Percentiles rank a stretch among this genome's conserved stretches.
Conservation (phyloP, 2,113 vertebrate genomes). For the Urocynchramus pylzowi region DNA sequence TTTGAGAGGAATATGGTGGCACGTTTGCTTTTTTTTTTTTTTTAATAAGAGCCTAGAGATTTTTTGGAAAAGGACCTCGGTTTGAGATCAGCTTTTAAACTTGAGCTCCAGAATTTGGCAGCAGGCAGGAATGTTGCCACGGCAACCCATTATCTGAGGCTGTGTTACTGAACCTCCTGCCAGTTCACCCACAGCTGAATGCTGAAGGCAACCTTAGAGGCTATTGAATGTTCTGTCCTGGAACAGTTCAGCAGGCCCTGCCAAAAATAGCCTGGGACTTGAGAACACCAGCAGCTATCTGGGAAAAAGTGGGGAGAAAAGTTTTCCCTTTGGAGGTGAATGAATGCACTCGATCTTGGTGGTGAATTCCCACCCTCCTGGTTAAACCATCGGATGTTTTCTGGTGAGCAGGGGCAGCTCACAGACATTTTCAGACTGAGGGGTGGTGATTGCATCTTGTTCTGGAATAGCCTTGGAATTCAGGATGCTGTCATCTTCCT, state of each 20-base stretch:
- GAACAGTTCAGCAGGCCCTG: neutral
- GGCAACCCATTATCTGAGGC: conserved; percentile 5
- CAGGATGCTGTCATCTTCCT: neutral
- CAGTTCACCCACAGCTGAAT: neutral
- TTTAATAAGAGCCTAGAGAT: neutral
- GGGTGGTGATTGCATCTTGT: neutral
- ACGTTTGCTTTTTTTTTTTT: neutral
- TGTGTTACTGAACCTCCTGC: neutral
- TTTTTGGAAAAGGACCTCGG: conserved; percentile 7
- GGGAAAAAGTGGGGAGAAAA: neutral
- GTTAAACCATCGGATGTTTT: accelerated
- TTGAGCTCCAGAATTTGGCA: conserved; percentile 31
- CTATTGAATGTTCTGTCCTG: neutral
- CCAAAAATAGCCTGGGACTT: neutral
- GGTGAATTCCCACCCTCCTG: neutral
- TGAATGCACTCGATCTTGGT: accelerated
- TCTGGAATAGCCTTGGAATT: neutral
- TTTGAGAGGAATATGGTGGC: neutral
- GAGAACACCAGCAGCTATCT: neutral
- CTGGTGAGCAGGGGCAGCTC: accelerated
- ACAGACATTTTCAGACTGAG: neutral
- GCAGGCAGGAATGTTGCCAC: conserved; percentile 27
- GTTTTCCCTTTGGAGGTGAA: neutral
- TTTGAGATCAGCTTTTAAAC: conserved; percentile 36
- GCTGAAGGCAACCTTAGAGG: conserved; percentile 11